Conservation (phyloP, 2,797 vertebrate genomes). For the Sebastes melanostomus region DNA sequence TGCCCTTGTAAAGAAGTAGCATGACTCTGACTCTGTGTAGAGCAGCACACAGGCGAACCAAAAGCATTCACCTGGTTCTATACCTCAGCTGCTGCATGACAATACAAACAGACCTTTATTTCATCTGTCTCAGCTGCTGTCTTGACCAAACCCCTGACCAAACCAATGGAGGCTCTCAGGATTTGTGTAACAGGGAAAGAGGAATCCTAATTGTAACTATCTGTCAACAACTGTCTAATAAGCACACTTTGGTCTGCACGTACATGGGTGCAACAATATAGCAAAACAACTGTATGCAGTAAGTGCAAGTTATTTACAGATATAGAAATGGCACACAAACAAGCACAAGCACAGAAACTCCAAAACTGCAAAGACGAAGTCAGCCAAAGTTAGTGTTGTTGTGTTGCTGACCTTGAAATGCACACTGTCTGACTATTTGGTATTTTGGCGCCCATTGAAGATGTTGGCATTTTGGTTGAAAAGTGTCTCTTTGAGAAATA, state of each 20-base stretch:
- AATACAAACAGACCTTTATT: slow-evolving; percentile 19
- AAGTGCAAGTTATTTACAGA: slow-evolving; percentile 16
- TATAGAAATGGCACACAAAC: slow-evolving; percentile 2
- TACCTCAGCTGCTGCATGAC: neutral
- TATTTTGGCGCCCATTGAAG: neutral
- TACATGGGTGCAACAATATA: neutral
- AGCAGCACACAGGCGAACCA: neutral
- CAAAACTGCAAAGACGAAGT: slow-evolving; percentile 16
- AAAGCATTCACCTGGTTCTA: slow-evolving; percentile 17
- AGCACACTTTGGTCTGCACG: slow-evolving; percentile 4
- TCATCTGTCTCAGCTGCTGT: slow-evolving; percentile 23
- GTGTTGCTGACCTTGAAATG: slow-evolving; percentile 5
- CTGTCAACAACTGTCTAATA: slow-evolving; percentile 26
- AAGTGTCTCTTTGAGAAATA: neutral
- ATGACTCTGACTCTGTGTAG: neutral
- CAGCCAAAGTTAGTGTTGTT: neutral
- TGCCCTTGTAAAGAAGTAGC: neutral
- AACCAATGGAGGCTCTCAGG: slow-evolving; percentile 3
- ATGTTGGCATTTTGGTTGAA: slow-evolving; percentile 10
- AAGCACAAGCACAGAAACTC: neutral
- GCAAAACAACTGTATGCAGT: slow-evolving; percentile 14
- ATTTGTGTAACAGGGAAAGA: slow-evolving; percentile 20
- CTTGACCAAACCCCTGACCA: slow-evolving; percentile 7
- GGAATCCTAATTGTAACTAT: slow-evolving; percentile 21
- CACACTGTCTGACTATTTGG: neutral